A percentile compares a stretch with the other conserved stretches of the same genome.
Evolutionary conservation across 2,113 vertebrate genomes (phyloP).

Genomic region (Orientallactaga bullata): DNA sequence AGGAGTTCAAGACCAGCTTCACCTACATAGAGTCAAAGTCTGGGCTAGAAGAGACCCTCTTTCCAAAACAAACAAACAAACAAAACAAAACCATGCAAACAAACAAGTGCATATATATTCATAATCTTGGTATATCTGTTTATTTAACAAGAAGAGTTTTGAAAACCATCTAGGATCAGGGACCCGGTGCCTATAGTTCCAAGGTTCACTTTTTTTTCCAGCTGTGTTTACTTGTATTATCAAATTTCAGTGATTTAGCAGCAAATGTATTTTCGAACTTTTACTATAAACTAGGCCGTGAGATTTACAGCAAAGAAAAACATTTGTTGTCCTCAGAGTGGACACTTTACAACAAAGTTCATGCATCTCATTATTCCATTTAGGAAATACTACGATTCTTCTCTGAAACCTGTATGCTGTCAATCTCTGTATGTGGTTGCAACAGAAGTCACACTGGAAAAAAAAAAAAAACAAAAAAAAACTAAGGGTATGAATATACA

Average conservation of each 20-base stretch:
- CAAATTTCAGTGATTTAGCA: background rate
- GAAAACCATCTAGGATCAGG: no score
- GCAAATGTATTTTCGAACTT: background rate
- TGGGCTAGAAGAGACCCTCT: background rate
- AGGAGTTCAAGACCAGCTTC: background rate
- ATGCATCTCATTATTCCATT: background rate
- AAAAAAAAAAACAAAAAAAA: background rate
- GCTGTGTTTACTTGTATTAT: no score
- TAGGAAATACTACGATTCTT: no score
- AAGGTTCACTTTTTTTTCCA: no score
- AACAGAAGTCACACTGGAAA: background rate
- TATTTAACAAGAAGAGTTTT: background rate
- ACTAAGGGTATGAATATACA: background rate
- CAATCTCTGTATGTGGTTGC: background rate
- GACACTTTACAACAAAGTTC: background rate
- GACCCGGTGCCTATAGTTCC: fast-evolving
- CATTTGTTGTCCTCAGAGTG: background rate
- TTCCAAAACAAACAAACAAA: background rate
- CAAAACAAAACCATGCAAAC: background rate
- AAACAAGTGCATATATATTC: no score
- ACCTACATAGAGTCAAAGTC: background rate
- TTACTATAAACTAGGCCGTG: background rate
- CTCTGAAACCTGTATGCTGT: background rate
- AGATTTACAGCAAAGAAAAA: background rate
- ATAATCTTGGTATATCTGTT: background rate